These are phyloP conservation scores for Enteromius afrohamiltoni DNA, from an alignment of 2,797 vertebrate species.

Conservation along the genomic window DNA sequence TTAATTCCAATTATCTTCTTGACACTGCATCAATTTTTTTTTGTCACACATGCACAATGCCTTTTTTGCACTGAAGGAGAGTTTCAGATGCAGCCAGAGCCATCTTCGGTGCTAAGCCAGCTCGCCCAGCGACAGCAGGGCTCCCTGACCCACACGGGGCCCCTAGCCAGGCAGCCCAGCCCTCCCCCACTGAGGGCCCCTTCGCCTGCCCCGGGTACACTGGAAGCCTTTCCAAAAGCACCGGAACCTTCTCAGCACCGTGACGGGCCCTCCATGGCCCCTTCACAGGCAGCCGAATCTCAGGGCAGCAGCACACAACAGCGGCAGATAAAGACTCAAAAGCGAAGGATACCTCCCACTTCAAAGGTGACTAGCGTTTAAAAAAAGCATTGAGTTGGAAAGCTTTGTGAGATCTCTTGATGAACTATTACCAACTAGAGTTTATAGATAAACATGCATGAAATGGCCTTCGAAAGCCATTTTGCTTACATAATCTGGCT, in stretches of 20 bases:
- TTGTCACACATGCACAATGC: not conserved
- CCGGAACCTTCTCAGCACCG: slow-evolving; percentile 68
- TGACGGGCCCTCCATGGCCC: slow-evolving; percentile 63
- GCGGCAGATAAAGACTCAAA: slow-evolving; percentile 90
- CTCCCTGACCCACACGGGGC: slow-evolving; percentile 65
- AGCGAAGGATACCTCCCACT: slow-evolving; percentile 88
- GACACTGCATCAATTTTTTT: not conserved
- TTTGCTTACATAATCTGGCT: not conserved
- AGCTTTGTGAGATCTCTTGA: not conserved
- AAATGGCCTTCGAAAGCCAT: not conserved
- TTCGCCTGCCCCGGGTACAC: slow-evolving; percentile 74
- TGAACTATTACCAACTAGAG: not conserved
- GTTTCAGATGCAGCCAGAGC: slow-evolving; percentile 94
- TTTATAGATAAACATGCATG: not conserved
- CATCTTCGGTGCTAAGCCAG: slow-evolving; percentile 94
- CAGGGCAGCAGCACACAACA: slow-evolving; percentile 79
- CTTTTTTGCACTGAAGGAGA: slow-evolving; percentile 73
- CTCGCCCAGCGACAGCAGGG: slow-evolving; percentile 86
- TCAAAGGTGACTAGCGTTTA: slow-evolving; percentile 82
- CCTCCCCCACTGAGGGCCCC: slow-evolving; percentile 60
- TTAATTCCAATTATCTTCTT: not conserved
- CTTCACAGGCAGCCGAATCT: slow-evolving; percentile 62
- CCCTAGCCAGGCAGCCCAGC: slow-evolving; percentile 75
- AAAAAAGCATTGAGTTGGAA: not conserved
- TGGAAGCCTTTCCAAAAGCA: slow-evolving; percentile 79